phyloP scores from a whole-genome alignment of 2,113 vertebrate species.

The Lycaon pictus region DNA sequence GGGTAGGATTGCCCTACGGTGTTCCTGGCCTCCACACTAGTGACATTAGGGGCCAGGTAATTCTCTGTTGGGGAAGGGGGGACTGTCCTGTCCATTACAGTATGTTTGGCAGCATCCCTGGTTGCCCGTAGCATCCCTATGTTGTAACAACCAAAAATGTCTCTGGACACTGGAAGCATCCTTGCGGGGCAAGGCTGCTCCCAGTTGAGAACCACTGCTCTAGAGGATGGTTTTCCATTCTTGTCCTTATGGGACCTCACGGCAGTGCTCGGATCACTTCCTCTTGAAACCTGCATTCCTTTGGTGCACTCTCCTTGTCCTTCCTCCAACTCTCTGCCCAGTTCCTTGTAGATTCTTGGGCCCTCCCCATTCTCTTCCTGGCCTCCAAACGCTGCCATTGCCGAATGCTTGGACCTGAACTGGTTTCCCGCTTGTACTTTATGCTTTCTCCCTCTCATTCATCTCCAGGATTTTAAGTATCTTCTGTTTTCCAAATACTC shows the following conservation, averaged over 20 bases:
- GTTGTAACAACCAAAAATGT: neutral
- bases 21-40: neutral
- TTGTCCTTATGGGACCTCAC: neutral
- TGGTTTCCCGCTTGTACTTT: neutral
- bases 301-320: neutral
- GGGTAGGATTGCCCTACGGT: neutral
- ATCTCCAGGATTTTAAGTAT: neutral
- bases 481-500: neutral
- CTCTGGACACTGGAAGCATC: neutral
- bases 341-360: neutral
- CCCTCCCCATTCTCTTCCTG: neutral
- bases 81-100: neutral
- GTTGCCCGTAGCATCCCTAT: neutral
- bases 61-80: neutral
- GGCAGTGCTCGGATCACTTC: neutral
- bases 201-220: neutral
- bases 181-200: neutral
- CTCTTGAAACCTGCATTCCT: neutral
- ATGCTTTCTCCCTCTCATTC: neutral
- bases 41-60: neutral
- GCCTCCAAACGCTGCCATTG: neutral
- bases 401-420: rapidly evolving
- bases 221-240: neutral
- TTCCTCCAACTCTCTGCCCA: neutral
- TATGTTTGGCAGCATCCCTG: neutral